Percentiles rank a stretch among this genome's conserved stretches.
Conservation (phyloP, 2,888 invertebrate species). For the Hipparchia semele region DNA sequence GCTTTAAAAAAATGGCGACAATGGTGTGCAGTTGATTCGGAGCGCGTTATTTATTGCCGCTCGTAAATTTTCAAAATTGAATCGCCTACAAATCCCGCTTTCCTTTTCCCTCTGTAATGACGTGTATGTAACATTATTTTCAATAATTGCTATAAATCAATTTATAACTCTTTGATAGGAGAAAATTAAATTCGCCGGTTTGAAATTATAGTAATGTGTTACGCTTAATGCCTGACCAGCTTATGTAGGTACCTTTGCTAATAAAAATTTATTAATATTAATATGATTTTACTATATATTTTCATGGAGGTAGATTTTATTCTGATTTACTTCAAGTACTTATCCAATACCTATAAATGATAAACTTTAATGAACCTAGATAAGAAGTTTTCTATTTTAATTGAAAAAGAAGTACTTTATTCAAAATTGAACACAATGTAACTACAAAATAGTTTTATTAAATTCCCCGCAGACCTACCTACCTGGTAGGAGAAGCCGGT, state of each 20-base stretch:
- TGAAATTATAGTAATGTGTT: conserved; percentile 14
- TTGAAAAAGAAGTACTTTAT: no score
- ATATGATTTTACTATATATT: background rate
- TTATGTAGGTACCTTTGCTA: background rate
- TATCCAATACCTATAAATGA: no score
- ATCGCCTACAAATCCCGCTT: conserved; percentile 70
- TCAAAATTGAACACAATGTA: no score
- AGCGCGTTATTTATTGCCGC: conserved; percentile 73
- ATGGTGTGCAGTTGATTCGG: conserved; percentile 67
- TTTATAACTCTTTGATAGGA: conserved; percentile 46
- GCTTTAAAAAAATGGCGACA: conserved; percentile 78
- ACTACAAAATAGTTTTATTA: no score
- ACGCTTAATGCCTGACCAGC: background rate
- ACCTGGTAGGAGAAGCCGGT: no score
- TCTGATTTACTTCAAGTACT: conserved; percentile 1
- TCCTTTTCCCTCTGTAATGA: conserved; percentile 63
- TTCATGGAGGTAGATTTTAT: background rate
- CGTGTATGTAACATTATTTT: conserved; percentile 57
- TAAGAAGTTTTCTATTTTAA: no score
- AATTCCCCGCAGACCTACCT: no score
- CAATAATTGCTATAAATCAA: conserved; percentile 73
- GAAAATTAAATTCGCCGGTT: conserved; percentile 25
- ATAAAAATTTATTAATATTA: background rate
- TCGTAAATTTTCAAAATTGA: conserved; percentile 80
- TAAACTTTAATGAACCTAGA: no score